These are phyloP conservation scores for Pangasianodon gigas DNA, from an alignment of 2,113 vertebrate species.

Conservation along the genomic window DNA sequence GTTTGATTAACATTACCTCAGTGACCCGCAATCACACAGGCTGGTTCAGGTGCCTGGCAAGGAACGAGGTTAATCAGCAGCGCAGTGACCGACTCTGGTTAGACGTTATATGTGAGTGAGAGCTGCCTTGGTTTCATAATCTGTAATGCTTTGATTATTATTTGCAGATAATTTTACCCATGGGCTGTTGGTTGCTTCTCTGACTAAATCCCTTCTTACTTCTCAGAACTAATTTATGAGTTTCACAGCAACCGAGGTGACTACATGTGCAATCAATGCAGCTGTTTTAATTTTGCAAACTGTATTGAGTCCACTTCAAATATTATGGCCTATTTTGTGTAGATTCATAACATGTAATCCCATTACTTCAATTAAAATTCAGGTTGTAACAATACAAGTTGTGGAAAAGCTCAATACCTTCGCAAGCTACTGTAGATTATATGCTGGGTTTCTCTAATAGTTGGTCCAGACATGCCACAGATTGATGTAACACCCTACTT, in stretches of 20 bases:
- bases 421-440: not conserved
- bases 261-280: not conserved
- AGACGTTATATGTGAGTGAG: constrained; percentile 84
- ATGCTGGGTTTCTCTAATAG: constrained; percentile 61
- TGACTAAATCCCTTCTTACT: not conserved
- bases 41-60: constrained; percentile 81
- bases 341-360: constrained; percentile 61
- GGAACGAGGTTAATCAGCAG: constrained; percentile 77
- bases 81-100: constrained; percentile 78
- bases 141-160: not conserved
- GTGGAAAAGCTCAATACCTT: not conserved
- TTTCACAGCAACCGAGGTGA: not conserved
- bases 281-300: not conserved
- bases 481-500: constrained; percentile 81
- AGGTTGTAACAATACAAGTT: not conserved
- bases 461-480: constrained; percentile 81
- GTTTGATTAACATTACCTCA: constrained; percentile 64
- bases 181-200: not conserved
- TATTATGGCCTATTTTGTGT: not conserved
- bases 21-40: constrained; percentile 80
- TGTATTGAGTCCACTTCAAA: not conserved
- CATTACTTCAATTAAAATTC: not conserved
- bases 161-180: not conserved
- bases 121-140: not conserved
- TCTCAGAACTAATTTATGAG: not conserved